A percentile compares a stretch with the other conserved stretches of the same genome.
Evolutionary conservation across 1,140 invertebrate species (phyloP).

Genomic region (Epicauta chinensis): DNA sequence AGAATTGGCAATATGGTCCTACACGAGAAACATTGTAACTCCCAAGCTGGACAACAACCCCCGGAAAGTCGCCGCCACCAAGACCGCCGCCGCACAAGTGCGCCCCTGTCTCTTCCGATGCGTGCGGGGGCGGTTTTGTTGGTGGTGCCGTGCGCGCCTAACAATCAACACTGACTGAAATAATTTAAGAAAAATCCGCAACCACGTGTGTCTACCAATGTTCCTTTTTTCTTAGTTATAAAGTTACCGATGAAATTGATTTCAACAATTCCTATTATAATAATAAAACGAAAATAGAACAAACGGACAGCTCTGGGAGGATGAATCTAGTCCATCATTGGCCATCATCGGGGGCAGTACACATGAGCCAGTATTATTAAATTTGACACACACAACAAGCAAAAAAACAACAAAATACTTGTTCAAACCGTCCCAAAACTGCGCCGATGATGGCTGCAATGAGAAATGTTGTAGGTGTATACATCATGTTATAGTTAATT

Average conservation of each 20-base stretch:
- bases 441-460: constrained; percentile 33
- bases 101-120: too few species aligned
- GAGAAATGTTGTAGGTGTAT: constrained; percentile 34
- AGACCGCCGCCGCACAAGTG: too few species aligned
- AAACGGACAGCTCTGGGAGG: constrained; percentile 32
- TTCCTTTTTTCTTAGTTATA: constrained; percentile 18
- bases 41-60: constrained; percentile 12
- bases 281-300: constrained; percentile 2
- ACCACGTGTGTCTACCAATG: constrained; percentile 2
- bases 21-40: constrained; percentile 26
- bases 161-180: too few species aligned
- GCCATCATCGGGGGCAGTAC: constrained; percentile 34
- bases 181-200: too few species aligned
- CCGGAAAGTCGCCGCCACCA: too few species aligned
- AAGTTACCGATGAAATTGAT: constrained; percentile 15
- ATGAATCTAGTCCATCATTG: constrained; percentile 39
- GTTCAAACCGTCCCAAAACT: constrained; percentile 38
- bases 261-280: not conserved
- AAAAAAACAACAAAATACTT: constrained; percentile 26
- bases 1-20: constrained; percentile 40
- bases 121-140: too few species aligned
- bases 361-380: constrained; percentile 42
- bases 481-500: constrained; percentile 35
- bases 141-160: too few species aligned
- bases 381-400: too few species aligned